A percentile compares a stretch with the other conserved stretches of the same genome.
Evolutionary conservation across 2,113 vertebrate genomes (phyloP).

Genomic region (Mormyrus iriodes): DNA sequence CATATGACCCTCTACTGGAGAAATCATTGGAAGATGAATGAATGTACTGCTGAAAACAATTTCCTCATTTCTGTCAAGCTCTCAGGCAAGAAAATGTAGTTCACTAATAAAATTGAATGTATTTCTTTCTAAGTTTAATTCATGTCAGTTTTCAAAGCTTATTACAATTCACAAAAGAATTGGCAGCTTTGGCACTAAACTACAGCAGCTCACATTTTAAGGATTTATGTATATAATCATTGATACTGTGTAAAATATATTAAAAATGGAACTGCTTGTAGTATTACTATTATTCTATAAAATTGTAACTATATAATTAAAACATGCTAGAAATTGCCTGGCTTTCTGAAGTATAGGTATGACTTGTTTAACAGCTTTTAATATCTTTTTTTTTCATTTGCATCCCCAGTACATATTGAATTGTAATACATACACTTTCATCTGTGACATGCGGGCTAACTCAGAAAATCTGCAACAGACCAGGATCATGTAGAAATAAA

Average conservation of each 20-base stretch:
- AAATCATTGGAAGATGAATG: not conserved
- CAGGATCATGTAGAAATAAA: conserved; percentile 41
- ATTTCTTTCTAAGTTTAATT: not conserved
- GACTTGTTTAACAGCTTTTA: not conserved
- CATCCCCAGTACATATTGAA: conserved; percentile 27
- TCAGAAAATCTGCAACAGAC: conserved; percentile 34
- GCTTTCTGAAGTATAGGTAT: not conserved
- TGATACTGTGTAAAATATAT: not conserved
- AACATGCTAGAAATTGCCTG: not conserved
- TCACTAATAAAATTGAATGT: not conserved
- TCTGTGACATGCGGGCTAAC: conserved; percentile 38
- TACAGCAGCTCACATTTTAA: not conserved
- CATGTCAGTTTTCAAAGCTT: conserved; percentile 1
- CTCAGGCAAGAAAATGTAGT: not conserved
- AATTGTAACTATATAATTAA: not conserved
- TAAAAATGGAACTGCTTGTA: not conserved
- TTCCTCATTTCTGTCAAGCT: not conserved
- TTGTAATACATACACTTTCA: conserved; percentile 35
- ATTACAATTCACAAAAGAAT: not conserved
- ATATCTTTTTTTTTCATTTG: not conserved
- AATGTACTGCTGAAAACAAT: not conserved
- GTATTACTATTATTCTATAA: not conserved
- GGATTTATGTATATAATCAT: not conserved
- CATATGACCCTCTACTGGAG: not conserved
- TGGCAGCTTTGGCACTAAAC: not conserved